Evolutionary conservation across 2,113 vertebrate species (phyloP).

Genomic region (Neodontobutis hainanensis): DNA sequence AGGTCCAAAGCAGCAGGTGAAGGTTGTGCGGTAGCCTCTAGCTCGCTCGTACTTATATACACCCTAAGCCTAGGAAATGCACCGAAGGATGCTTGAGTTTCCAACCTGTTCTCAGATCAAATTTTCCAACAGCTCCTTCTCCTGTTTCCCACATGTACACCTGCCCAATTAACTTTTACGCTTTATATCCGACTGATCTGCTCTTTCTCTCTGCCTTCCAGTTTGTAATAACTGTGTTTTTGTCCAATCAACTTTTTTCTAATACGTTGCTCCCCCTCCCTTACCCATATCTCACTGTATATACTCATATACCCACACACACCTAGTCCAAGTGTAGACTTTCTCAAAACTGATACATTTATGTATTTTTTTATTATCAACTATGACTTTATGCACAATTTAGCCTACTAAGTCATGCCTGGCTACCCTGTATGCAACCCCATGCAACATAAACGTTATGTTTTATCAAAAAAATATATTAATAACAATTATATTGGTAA

Average conservation of each 20-base stretch:
- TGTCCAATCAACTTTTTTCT: constrained; percentile 43
- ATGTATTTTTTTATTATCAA: too few species aligned
- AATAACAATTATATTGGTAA: too few species aligned
- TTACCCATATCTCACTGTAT: neutral
- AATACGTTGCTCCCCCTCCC: neutral
- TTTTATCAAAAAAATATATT: too few species aligned
- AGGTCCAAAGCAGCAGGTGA: constrained; percentile 63
- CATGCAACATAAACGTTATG: too few species aligned
- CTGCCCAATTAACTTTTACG: constrained; percentile 87
- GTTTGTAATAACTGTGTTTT: constrained; percentile 16
- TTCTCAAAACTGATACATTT: neutral
- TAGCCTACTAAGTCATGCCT: too few species aligned
- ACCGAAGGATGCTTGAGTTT: constrained; percentile 86
- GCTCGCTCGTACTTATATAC: constrained; percentile 84
- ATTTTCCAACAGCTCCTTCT: constrained; percentile 83
- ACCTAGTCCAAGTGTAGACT: constrained; percentile 2
- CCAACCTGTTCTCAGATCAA: constrained; percentile 85
- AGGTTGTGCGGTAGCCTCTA: constrained; percentile 60
- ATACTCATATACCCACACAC: neutral
- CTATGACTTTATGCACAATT: too few species aligned
- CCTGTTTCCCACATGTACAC: constrained; percentile 86
- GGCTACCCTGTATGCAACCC: too few species aligned
- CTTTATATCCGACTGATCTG: constrained; percentile 74
- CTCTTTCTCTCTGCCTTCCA: neutral
- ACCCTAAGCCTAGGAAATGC: constrained; percentile 72